These are phyloP conservation scores for Callipepla squamata DNA, from an alignment of 2,113 vertebrate species.

Conservation along the genomic window DNA sequence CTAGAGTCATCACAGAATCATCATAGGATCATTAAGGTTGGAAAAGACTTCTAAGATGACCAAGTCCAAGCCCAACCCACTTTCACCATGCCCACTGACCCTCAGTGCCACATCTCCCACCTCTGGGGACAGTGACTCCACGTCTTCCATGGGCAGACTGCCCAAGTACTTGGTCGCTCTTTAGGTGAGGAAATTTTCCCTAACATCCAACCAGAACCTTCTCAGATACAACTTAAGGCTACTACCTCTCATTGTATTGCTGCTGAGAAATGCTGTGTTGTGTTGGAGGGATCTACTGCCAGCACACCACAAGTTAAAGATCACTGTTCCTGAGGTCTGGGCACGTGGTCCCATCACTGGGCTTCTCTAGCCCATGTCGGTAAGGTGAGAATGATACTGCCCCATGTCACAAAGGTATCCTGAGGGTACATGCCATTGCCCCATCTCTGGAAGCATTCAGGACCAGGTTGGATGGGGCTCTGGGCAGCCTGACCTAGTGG, in stretches of 20 bases:
- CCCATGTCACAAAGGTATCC: rapidly evolving
- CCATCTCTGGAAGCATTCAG: too few species aligned
- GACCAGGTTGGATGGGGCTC: too few species aligned
- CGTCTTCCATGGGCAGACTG: too few species aligned
- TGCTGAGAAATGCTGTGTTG: too few species aligned
- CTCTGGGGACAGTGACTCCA: background rate
- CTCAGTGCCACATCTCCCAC: background rate
- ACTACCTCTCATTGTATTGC: too few species aligned
- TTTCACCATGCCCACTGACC: background rate
- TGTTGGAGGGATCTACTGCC: too few species aligned
- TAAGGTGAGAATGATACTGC: background rate
- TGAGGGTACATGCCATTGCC: background rate
- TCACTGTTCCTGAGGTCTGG: background rate
- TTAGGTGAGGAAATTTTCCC: background rate
- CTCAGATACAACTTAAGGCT: too few species aligned
- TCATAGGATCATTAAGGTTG: background rate
- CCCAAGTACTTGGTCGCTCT: background rate
- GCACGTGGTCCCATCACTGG: rapidly evolving
- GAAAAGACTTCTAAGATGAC: background rate
- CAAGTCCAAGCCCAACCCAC: background rate
- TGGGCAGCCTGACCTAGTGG: too few species aligned
- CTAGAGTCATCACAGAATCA: background rate
- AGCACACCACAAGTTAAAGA: background rate
- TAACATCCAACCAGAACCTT: background rate
- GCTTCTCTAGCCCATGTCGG: background rate